Conservation (phyloP, 2,797 vertebrate genomes). For the Orestias chungarensis region DNA sequence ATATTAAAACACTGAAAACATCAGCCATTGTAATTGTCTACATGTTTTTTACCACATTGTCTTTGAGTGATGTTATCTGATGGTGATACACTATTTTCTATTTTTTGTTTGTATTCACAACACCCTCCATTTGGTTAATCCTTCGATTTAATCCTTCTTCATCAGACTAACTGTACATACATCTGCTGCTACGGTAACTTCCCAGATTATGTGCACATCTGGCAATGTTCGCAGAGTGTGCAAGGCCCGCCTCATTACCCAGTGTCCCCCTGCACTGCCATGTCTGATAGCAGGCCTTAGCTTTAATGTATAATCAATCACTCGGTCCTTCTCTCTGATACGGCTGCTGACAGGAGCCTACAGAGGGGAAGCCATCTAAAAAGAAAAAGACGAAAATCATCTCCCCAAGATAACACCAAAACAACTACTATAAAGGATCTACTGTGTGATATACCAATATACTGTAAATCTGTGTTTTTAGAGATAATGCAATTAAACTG, state of each 20-base stretch:
- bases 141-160: slow-evolving; percentile 23
- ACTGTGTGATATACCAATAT: slow-evolving; percentile 19
- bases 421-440: slow-evolving; percentile 30
- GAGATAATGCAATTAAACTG: not conserved
- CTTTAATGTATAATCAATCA: slow-evolving; percentile 83
- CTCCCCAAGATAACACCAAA: slow-evolving; percentile 58
- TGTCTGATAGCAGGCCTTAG: slow-evolving; percentile 72
- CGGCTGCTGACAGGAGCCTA: slow-evolving; percentile 69
- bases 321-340: slow-evolving; percentile 69
- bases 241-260: slow-evolving; percentile 75
- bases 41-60: not conserved
- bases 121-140: slow-evolving; percentile 18
- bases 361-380: slow-evolving; percentile 57
- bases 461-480: not conserved
- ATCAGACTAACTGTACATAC: slow-evolving; percentile 30
- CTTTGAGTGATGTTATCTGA: not conserved
- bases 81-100: not conserved
- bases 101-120: slow-evolving; percentile 13
- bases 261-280: slow-evolving; percentile 76
- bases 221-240: slow-evolving; percentile 62
- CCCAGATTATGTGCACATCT: slow-evolving; percentile 61
- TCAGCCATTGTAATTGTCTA: not conserved
- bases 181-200: slow-evolving; percentile 33
- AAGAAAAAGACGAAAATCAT: too few relatives aligned
- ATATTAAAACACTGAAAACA: slow-evolving; percentile 1